Percentiles rank a stretch among this genome's conserved stretches.
These are phyloP conservation scores for Siniperca obscura DNA, from an alignment of 2,797 vertebrate species.

Conservation along the genomic window DNA sequence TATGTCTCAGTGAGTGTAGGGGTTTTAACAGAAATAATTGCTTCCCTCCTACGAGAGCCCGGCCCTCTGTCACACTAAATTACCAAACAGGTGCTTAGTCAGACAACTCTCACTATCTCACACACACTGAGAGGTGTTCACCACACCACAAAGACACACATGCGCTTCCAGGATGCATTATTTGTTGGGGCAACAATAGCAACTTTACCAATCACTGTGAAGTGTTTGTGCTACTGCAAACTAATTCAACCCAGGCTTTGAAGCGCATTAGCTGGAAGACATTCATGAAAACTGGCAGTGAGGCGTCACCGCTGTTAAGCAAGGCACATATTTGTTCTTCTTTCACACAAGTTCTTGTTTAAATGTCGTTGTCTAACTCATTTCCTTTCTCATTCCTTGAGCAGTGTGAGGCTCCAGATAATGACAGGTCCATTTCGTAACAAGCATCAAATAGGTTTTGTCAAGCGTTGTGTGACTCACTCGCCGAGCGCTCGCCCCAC, in stretches of 20 bases:
- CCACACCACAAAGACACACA: background rate
- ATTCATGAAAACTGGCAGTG: slow-evolving; percentile 16
- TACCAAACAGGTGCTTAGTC: slow-evolving; percentile 44
- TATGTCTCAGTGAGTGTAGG: slow-evolving; percentile 44
- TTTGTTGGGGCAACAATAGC: slow-evolving; percentile 35
- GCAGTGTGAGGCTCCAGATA: slow-evolving; percentile 21
- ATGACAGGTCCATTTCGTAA: slow-evolving; percentile 59
- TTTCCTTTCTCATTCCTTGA: background rate
- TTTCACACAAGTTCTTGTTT: slow-evolving; percentile 10
- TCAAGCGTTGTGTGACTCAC: slow-evolving; percentile 61
- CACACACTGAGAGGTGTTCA: slow-evolving; percentile 17
- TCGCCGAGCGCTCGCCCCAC: slow-evolving; percentile 3
- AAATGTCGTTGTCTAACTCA: slow-evolving; percentile 38
- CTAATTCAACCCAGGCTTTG: slow-evolving; percentile 32
- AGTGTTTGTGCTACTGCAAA: slow-evolving; percentile 35
- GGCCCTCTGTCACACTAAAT: slow-evolving; percentile 57
- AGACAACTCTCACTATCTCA: slow-evolving; percentile 23
- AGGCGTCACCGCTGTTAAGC: background rate
- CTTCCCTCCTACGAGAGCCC: slow-evolving; percentile 35
- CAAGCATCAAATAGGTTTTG: slow-evolving; percentile 60
- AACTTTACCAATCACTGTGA: slow-evolving; percentile 52
- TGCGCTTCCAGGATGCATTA: background rate
- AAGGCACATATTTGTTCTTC: background rate
- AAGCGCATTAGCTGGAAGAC: slow-evolving; percentile 44
- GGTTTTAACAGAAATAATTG: slow-evolving; percentile 54